Base-by-base conservation (phyloP, 2,797 vertebrate genomes). In the Heliangelus exortis region DNA sequence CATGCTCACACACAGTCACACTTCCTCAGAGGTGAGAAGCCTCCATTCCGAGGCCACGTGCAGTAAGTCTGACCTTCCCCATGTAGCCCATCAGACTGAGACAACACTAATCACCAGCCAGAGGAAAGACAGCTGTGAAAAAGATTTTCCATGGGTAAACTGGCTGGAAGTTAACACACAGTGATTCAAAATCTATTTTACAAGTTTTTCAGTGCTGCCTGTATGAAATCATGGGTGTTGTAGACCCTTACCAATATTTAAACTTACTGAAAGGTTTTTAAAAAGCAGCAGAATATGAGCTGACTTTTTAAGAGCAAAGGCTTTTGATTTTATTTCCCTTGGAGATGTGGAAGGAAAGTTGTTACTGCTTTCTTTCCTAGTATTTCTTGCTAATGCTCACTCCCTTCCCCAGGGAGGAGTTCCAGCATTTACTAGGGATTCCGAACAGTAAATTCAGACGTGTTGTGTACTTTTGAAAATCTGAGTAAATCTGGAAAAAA, bases 151-250 rank as follows among this genome's bases (percentile, higher is more conserved):
- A 7, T 0, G 0, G 7, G 54, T 19, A 19, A 66, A 26, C 22
- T 3, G 34, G 43, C 26, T 5, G 34, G n/a, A 78, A n/a, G 15
- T 29, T 3, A 48, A 31, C 41, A 15, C 26, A 0, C 6, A 1
- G 51, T 0, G 6, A 36, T 25, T 55, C 13, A 33, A 41, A 69
- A 39, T 6, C 23, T 3, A 0, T 29, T 29, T 47, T 21, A 1
- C 9, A 1, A 47, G n/a, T 34, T n/a, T 1, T 34, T 45, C 26
- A 1, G 19, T 6, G 33, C 22, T 9, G 53, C 28, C 33, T 39
- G 23, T 11, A 20, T 28, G 17, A 11, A 51, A 9, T 11, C 34
- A 18, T 0, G 0, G 13, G 28, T 2, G 23, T 3, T 61, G 12
- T 5, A 41, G 10, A 5, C 47, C 28, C 71, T 34, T 41, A 15